phyloP scores from a whole-genome alignment of 2,113 vertebrate genomes.

The Megaleporinus macrocephalus region DNA sequence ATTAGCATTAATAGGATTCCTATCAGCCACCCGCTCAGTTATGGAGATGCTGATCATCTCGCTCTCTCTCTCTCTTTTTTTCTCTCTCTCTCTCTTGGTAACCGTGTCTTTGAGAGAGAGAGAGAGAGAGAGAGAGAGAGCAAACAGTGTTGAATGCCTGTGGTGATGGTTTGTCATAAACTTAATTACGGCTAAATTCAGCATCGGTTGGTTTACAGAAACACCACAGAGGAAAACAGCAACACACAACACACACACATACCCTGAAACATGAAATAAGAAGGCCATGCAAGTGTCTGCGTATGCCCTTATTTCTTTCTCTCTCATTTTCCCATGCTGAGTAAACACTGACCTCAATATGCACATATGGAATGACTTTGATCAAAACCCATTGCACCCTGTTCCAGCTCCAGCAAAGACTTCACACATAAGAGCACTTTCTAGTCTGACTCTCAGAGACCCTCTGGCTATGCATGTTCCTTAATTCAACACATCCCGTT shows the following conservation, averaged over 20 bases:
- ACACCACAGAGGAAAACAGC: constrained; percentile 38
- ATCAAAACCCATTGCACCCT: not conserved
- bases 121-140: constrained; percentile 6
- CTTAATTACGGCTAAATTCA: constrained; percentile 59
- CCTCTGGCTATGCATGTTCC: not conserved
- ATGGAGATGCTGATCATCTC: constrained; percentile 32
- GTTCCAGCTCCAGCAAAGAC: not conserved
- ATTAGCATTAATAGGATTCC: constrained; percentile 53
- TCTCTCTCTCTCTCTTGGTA: not conserved
- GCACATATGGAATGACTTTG: constrained; percentile 23
- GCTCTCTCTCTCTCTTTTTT: constrained; percentile 5
- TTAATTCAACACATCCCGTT: not conserved
- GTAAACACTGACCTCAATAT: constrained; percentile 38
- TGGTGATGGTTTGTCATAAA: constrained; percentile 49
- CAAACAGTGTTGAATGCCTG: constrained; percentile 34
- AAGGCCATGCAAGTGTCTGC: constrained; percentile 19
- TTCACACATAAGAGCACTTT: not conserved
- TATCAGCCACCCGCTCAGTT: constrained; percentile 50
- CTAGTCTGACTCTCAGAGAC: not conserved
- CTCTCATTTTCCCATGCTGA: constrained; percentile 20
- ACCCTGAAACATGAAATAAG: constrained; percentile 32
- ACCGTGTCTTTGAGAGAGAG: not conserved
- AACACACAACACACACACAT: not conserved
- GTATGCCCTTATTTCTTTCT: constrained; percentile 16
- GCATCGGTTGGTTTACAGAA: constrained; percentile 38